Percentiles rank a stretch among this genome's conserved stretches.
Evolutionary conservation across 2,113 vertebrate species (phyloP).

Genomic region (Odontesthes bonariensis): DNA sequence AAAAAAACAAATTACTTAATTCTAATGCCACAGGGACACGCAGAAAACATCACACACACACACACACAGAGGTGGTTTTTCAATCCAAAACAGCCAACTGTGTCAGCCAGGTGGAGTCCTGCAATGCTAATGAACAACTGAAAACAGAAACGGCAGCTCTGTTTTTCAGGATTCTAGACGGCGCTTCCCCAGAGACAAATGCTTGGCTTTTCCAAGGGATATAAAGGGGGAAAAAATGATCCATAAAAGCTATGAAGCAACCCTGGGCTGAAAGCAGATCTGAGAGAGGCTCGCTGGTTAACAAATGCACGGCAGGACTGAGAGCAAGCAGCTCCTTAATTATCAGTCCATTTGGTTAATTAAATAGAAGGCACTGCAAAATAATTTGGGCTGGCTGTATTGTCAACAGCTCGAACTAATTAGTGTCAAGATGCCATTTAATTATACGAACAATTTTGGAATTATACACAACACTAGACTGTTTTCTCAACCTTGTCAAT

Average conservation of each 20-base stretch:
- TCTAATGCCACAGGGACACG: conserved; percentile 24
- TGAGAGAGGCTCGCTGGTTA: conserved; percentile 9
- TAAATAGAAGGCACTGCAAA: conserved; percentile 64
- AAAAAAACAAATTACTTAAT: conserved; percentile 49
- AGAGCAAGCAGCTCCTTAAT: conserved; percentile 52
- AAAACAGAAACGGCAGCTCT: background rate
- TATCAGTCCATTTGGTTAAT: conserved; percentile 75
- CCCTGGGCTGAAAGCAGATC: conserved; percentile 5
- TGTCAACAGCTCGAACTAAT: conserved; percentile 79
- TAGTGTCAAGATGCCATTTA: conserved; percentile 74
- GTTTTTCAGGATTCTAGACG: conserved; percentile 25
- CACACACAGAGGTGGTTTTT: conserved; percentile 11
- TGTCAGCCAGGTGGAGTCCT: conserved; percentile 21
- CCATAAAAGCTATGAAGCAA: background rate
- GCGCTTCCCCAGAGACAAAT: conserved; percentile 39
- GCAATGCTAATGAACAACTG: conserved; percentile 25
- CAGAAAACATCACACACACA: background rate
- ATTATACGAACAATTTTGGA: conserved; percentile 71
- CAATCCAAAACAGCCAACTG: background rate
- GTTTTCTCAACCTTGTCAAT: conserved; percentile 60
- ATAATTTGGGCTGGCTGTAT: conserved; percentile 63
- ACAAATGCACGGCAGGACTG: conserved; percentile 13
- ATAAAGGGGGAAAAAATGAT: background rate
- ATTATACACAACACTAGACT: conserved; percentile 74
- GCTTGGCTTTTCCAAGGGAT: background rate